Evolutionary conservation across 2,888 invertebrate species (phyloP), one percentile per base, ranked within the genome.

Genomic region (Graphium colonna): DNA sequence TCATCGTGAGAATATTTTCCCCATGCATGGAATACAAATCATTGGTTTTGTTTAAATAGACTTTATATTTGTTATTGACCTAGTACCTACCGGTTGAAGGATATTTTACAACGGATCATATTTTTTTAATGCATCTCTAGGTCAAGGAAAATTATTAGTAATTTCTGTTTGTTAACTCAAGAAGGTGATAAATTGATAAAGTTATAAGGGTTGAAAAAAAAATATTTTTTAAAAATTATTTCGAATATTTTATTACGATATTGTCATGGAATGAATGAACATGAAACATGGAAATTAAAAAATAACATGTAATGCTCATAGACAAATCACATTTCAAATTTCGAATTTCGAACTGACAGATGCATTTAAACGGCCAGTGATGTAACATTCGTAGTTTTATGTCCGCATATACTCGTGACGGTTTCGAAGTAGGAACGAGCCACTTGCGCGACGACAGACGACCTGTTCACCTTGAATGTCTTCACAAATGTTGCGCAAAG

Each of bases 381-480:
- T 45, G 51, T 49, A 57, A 57, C 41, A 42, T 3, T 43, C 12
- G 26, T 10, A 12, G 26, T 39, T 39, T 17, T 48, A 12, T 33
- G n/a, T 36, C 36, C 31, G 31, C 10, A 7, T 44, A 45, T 46
- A 38, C 42, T 48, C 36, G 42, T 16, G 47, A 21, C 12, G 21
- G 51, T 46, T 45, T 51, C 51, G 53, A 63, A 65, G 62, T 60
- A 57, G 58, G 58, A 56, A 54, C 26, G 61, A 58, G 55, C 59
- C 60, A 61, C 57, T 51, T 54, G 49, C 60, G 64, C 61, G 64
- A 60, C 59, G 67, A 59, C 67, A 79, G 77, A 28, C 65, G 68
- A 86, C 84, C 65, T 61, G 87, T 64, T 88, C 79, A 86, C 87
- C 87, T 88, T 88, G 87, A 82, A 78, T 75, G 72, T 74, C 75